Conservation (phyloP, 2,888 invertebrate species). For the Alsophila aescularia region DNA sequence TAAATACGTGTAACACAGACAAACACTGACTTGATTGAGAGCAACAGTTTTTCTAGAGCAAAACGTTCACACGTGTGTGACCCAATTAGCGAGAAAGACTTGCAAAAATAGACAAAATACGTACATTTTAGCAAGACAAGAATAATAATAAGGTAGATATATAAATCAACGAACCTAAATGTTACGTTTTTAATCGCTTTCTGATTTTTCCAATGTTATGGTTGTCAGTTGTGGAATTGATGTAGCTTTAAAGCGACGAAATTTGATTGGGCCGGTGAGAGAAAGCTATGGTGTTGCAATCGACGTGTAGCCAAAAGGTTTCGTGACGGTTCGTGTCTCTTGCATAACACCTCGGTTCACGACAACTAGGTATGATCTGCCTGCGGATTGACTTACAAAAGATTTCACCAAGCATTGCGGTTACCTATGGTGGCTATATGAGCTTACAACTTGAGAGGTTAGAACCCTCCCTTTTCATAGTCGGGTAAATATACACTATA, state of each 20-base stretch:
- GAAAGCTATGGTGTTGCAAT: slow-evolving; percentile 72
- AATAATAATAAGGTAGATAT: slow-evolving; percentile 3
- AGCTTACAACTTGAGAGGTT: background rate
- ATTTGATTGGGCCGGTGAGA: slow-evolving; percentile 54
- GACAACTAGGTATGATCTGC: slow-evolving; percentile 50
- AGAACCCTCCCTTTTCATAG: too few relatives aligned
- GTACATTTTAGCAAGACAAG: slow-evolving; percentile 1
- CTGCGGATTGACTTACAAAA: slow-evolving; percentile 23
- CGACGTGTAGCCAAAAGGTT: slow-evolving; percentile 69
- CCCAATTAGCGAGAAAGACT: slow-evolving; percentile 16
- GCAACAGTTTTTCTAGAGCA: slow-evolving; percentile 19
- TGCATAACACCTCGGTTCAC: slow-evolving; percentile 67
- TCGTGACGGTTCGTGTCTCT: slow-evolving; percentile 68
- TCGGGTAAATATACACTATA: too few relatives aligned
- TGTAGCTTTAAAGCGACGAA: slow-evolving; percentile 40
- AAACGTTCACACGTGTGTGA: slow-evolving; percentile 26
- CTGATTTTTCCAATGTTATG: slow-evolving; percentile 10
- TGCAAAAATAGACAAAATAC: slow-evolving; percentile 25
- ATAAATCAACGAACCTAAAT: background rate
- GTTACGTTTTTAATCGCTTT: background rate
- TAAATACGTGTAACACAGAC: slow-evolving; percentile 14
- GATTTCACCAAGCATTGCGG: slow-evolving; percentile 8
- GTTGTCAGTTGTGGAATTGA: slow-evolving; percentile 26
- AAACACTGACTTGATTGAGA: slow-evolving; percentile 10
- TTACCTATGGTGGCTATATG: background rate